A percentile compares a stretch with the other conserved stretches of the same genome.
Conservation (phyloP, 2,888 invertebrate species). For the Nomada flava region DNA sequence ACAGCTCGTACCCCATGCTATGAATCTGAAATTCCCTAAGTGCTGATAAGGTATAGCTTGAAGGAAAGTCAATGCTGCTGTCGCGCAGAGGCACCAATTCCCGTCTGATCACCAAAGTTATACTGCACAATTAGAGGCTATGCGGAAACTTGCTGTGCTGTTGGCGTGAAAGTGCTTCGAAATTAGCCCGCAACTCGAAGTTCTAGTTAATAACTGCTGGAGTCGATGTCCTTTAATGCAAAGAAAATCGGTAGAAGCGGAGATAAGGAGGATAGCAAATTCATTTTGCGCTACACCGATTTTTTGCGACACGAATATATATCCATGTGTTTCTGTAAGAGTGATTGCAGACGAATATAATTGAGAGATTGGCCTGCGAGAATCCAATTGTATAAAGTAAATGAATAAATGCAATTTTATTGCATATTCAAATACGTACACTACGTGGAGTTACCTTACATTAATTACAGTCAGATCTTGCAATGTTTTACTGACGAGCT, state of each 20-base stretch:
- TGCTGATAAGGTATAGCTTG: background rate
- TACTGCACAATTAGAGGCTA: conserved; percentile 17
- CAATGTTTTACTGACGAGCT: too few relatives aligned
- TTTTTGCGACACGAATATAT: background rate
- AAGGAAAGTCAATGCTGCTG: conserved; percentile 1
- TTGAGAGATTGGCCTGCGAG: too few relatives aligned
- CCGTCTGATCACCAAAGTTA: conserved; percentile 10
- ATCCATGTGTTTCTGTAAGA: too few relatives aligned
- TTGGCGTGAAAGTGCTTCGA: conserved; percentile 4
- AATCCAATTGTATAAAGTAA: too few relatives aligned
- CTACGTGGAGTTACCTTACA: too few relatives aligned
- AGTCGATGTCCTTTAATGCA: background rate
- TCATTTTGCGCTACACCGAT: background rate
- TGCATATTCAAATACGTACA: too few relatives aligned
- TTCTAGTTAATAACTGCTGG: background rate
- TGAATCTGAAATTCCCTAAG: conserved; percentile 4
- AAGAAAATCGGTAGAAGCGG: background rate
- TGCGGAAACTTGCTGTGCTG: conserved; percentile 5
- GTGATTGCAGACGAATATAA: too few relatives aligned
- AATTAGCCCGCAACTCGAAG: conserved; percentile 3
- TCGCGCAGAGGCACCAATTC: conserved; percentile 19
- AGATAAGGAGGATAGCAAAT: background rate
- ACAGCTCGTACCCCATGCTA: background rate
- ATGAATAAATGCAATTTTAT: too few relatives aligned
- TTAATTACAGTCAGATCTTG: too few relatives aligned